Conservation (phyloP, 1,140 invertebrate genomes). For the Globodera ellingtonae region DNA sequence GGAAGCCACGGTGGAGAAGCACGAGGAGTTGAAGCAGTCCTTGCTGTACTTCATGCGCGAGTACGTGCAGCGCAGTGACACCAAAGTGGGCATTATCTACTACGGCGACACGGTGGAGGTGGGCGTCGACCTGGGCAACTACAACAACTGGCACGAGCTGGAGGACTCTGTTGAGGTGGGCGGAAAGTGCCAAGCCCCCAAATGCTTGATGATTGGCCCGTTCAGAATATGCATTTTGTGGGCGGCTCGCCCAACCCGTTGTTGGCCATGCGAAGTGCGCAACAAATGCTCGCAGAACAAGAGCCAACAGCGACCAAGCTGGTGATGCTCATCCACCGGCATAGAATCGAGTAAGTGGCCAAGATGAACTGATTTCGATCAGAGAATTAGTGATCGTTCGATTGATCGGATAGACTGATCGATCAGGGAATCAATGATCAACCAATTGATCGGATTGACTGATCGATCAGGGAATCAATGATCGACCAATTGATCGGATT, state of each 20-base stretch:
- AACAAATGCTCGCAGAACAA: conserved; percentile 9
- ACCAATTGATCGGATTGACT: no score
- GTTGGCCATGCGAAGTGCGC: conserved; percentile 30
- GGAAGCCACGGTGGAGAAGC: neutral
- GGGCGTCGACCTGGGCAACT: conserved; percentile 34
- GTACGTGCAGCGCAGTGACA: conserved; percentile 26
- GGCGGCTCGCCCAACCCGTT: conserved; percentile 27
- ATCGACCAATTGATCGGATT: no score
- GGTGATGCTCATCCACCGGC: conserved; percentile 10
- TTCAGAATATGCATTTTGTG: conserved; percentile 38
- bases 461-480: no score
- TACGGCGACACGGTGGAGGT: conserved; percentile 44
- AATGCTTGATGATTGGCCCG: no score
- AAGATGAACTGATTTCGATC: neutral
- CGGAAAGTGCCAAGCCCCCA: no score
- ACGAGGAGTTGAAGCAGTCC: conserved; percentile 21
- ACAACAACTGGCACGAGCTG: conserved; percentile 32
- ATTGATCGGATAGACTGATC: no score
- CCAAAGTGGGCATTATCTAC: conserved; percentile 37
- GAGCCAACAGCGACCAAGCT: conserved; percentile 6
- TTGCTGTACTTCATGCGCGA: conserved; percentile 23
- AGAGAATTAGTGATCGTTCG: neutral
- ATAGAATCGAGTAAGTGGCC: conserved; percentile 9
- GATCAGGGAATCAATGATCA: no score
- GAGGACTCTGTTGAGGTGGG: conserved; percentile 33